Conservation (phyloP, 2,888 invertebrate genomes). For the Cantharis rustica region DNA sequence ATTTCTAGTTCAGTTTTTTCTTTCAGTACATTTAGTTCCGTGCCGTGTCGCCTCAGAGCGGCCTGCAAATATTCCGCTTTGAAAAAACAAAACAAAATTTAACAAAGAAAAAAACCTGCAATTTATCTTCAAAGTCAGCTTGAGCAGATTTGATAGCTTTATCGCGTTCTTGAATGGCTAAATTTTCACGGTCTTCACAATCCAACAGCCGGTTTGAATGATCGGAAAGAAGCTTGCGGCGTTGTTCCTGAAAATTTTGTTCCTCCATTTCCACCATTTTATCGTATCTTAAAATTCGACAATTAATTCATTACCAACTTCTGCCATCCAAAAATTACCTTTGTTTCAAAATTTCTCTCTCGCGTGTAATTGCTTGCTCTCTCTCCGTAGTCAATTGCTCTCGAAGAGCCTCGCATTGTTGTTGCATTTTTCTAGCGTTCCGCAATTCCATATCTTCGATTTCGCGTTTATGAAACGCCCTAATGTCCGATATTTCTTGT, state of each 20-base stretch:
- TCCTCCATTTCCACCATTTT: slow-evolving; percentile 62
- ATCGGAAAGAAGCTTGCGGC: slow-evolving; percentile 59
- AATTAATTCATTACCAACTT: not conserved
- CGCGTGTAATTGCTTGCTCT: slow-evolving; percentile 65
- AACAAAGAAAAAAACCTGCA: slow-evolving; percentile 50
- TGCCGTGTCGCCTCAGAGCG: slow-evolving; percentile 56
- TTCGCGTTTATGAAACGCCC: slow-evolving; percentile 69
- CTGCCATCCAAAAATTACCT: slow-evolving; percentile 50
- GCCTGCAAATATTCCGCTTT: slow-evolving; percentile 42
- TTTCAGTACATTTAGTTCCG: slow-evolving; percentile 61
- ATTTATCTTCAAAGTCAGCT: slow-evolving; percentile 59
- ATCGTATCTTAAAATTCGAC: slow-evolving; percentile 58
- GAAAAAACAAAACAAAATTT: not conserved
- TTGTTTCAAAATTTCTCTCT: slow-evolving; percentile 63
- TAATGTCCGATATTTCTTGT: slow-evolving; percentile 70
- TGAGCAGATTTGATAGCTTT: slow-evolving; percentile 57
- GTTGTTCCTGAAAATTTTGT: slow-evolving; percentile 61
- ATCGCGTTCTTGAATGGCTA: slow-evolving; percentile 56
- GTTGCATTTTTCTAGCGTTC: slow-evolving; percentile 65
- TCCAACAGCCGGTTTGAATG: slow-evolving; percentile 53
- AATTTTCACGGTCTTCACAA: slow-evolving; percentile 57
- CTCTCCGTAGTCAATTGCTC: slow-evolving; percentile 66
- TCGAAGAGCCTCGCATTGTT: slow-evolving; percentile 64
- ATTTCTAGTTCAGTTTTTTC: slow-evolving; percentile 66
- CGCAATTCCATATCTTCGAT: slow-evolving; percentile 67